phyloP scores from a whole-genome alignment of 2,113 vertebrate species.

The Aldabrachelys gigantea region DNA sequence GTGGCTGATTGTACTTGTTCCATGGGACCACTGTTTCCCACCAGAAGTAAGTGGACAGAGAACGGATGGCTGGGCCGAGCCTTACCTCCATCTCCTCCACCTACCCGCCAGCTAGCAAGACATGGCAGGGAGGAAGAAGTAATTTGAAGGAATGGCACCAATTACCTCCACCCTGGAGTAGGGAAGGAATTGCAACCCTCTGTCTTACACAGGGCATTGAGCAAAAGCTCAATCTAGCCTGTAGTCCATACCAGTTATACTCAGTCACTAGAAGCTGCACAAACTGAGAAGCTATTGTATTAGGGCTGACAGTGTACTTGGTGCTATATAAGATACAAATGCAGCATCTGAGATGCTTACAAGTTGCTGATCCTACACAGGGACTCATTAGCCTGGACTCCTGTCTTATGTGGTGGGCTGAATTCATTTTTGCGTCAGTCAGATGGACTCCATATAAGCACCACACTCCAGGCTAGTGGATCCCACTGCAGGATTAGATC shows the following conservation, averaged over 20 bases:
- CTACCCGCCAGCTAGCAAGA: neutral
- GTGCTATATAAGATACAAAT: neutral
- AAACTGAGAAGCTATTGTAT: rapidly evolving
- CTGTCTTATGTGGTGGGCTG: constrained; percentile 1
- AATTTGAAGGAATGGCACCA: neutral
- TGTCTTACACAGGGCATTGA: neutral
- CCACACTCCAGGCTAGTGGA: too few species aligned
- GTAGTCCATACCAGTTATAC: neutral
- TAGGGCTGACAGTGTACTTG: rapidly evolving
- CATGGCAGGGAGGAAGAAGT: neutral
- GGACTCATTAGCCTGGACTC: neutral
- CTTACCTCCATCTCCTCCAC: too few species aligned
- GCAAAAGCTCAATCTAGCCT: neutral
- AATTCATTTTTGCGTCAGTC: neutral
- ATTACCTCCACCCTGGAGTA: too few species aligned
- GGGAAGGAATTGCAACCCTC: neutral
- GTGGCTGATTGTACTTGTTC: neutral
- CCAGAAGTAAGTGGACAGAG: neutral
- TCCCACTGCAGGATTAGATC: too few species aligned
- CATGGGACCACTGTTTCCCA: neutral
- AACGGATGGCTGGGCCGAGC: neutral
- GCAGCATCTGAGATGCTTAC: neutral
- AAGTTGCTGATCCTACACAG: neutral
- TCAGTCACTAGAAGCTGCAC: neutral
- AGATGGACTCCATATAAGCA: too few species aligned